Percentiles rank a stretch among this genome's conserved stretches.
These are phyloP conservation scores for Tetranychus piercei DNA, from an alignment of 2,888 invertebrate genomes.

Conservation along the genomic window DNA sequence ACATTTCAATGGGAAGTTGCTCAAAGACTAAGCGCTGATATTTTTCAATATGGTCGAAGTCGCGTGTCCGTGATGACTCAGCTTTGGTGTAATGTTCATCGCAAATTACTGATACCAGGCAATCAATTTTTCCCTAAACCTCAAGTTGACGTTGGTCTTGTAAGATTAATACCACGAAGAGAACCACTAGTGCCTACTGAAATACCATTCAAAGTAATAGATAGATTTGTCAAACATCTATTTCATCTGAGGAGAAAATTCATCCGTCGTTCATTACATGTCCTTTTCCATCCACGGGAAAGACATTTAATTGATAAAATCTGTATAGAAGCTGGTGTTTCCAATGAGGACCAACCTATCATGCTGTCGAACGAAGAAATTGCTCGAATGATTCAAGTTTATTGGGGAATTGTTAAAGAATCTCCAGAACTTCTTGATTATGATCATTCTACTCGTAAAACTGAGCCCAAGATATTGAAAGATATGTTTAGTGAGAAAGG, in stretches of 20 bases:
- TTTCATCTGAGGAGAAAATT: conserved; percentile 77
- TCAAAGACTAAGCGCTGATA: conserved; percentile 63
- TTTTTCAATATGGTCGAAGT: conserved; percentile 51
- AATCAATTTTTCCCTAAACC: conserved; percentile 80
- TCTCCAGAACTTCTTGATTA: conserved; percentile 38
- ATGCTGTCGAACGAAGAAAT: conserved; percentile 60
- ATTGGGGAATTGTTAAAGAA: conserved; percentile 45
- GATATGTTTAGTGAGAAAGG: background rate
- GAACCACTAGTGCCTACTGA: conserved; percentile 45
- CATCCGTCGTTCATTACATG: conserved; percentile 21
- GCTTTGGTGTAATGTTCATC: conserved; percentile 60
- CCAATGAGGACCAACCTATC: conserved; percentile 48
- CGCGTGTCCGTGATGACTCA: conserved; percentile 87
- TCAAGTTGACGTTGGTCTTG: conserved; percentile 88
- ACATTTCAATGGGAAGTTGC: conserved; percentile 98
- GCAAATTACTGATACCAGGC: conserved; percentile 67
- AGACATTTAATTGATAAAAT: conserved; percentile 47
- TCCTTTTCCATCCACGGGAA: conserved; percentile 42
- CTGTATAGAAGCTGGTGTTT: conserved; percentile 50
- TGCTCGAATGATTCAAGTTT: conserved; percentile 53
- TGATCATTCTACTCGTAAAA: conserved; percentile 44
- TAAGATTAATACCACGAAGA: conserved; percentile 60
- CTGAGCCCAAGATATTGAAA: background rate
- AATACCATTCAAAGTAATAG: conserved; percentile 62
- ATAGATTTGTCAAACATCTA: conserved; percentile 66